Percentiles rank a stretch among this genome's conserved stretches.
These are phyloP conservation scores for Drosophila jambulina DNA, from an alignment of 1,140 invertebrate species.

Conservation along the genomic window DNA sequence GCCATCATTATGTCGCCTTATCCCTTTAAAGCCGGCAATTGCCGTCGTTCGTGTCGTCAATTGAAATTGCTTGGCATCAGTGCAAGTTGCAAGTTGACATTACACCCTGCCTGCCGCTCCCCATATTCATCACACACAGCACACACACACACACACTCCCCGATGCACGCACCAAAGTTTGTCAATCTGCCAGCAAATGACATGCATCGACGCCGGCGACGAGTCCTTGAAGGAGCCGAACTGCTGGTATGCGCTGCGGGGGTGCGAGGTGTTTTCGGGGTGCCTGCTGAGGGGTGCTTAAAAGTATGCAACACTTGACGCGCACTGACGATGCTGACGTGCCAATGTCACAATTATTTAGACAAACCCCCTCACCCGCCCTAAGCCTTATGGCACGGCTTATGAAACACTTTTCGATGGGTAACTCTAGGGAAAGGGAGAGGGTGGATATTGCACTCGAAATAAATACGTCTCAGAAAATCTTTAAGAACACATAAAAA, in stretches of 20 bases:
- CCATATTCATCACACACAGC: slow-evolving; percentile 60
- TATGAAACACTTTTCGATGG: slow-evolving; percentile 28
- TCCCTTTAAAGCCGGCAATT: slow-evolving; percentile 66
- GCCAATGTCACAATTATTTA: slow-evolving; percentile 82
- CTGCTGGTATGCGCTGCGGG: not conserved
- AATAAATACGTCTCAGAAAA: not conserved
- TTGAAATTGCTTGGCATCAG: slow-evolving; percentile 79
- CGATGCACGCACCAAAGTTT: slow-evolving; percentile 59
- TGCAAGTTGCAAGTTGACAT: slow-evolving; percentile 76
- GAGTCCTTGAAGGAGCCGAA: slow-evolving; percentile 28
- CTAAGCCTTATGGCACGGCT: slow-evolving; percentile 21
- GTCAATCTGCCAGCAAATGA: slow-evolving; percentile 77
- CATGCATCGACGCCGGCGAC: slow-evolving; percentile 61
- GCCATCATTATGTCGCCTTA: slow-evolving; percentile 51
- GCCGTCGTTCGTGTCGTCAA: slow-evolving; percentile 75
- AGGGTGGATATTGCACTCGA: slow-evolving; percentile 1
- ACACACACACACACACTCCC: slow-evolving; percentile 26
- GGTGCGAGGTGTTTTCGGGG: not conserved
- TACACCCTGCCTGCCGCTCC: slow-evolving; percentile 61
- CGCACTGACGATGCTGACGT: slow-evolving; percentile 51
- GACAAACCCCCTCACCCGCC: slow-evolving; percentile 5
- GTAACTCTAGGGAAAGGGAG: not conserved
- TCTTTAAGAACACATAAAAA: not conserved
- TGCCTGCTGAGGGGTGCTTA: slow-evolving; percentile 24
- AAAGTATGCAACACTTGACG: slow-evolving; percentile 77